Conservation (phyloP, 2,888 invertebrate genomes). For the Drosophila limbata region DNA sequence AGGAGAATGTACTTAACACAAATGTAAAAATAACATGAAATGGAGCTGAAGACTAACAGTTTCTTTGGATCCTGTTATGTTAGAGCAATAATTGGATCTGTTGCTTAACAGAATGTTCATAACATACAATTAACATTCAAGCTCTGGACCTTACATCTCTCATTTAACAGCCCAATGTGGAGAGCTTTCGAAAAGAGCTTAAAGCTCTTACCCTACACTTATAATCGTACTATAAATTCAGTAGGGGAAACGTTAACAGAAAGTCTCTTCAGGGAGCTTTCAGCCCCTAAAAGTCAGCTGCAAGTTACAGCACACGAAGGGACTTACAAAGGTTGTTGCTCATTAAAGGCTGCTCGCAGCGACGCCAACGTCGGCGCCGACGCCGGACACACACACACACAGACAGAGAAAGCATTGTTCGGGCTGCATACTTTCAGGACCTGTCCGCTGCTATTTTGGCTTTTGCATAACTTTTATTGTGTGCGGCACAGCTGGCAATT, state of each 20-base stretch:
- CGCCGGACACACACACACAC: constrained; percentile 1
- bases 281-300: constrained; percentile 37
- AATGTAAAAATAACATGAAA: background rate
- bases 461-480: constrained; percentile 80
- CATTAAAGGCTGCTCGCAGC: constrained; percentile 41
- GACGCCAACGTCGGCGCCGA: constrained; percentile 8
- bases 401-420: constrained; percentile 15
- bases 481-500: constrained; percentile 55
- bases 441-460: constrained; percentile 61
- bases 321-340: constrained; percentile 51
- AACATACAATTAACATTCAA: background rate
- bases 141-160: background rate
- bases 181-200: constrained; percentile 33
- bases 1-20: background rate
- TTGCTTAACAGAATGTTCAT: background rate
- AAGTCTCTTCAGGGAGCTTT: constrained; percentile 30
- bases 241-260: constrained; percentile 39
- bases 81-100: background rate
- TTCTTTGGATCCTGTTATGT: background rate
- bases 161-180: background rate
- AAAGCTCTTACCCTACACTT: constrained; percentile 11
- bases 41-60: background rate
- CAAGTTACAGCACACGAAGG: constrained; percentile 26
- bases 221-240: constrained; percentile 20
- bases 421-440: constrained; percentile 70